Base-by-base conservation (phyloP, 2,113 vertebrate genomes). In the Lathamus discolor region DNA sequence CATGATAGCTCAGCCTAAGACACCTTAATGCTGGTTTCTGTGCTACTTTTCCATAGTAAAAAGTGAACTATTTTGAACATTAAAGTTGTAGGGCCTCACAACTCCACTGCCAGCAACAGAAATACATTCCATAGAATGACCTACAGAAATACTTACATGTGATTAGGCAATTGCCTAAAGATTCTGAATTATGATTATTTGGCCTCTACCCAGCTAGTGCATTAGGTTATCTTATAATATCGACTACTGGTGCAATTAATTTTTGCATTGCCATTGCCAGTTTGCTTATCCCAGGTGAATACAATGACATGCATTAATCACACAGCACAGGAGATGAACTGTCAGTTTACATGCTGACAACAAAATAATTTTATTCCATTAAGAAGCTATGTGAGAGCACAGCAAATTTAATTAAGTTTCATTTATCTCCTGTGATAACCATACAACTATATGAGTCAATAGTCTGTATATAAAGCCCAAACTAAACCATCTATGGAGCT, bases 341-440 rank as follows among this genome's bases (percentile, higher is more conserved):
- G 17, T 24, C 27, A 79, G 17, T 91, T 91, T 75, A 73, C 52
- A 57, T 6, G 35, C 55, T 84, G 74, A 89, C 25, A 76, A 72
- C 7, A 84, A 68, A 87, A 59, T 43, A 48, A 88, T 70, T 81
- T 88, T 83, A 77, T 67, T 74, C 31, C 44, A 92, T 62, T 83
- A 87, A 48, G 64, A 85, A 91, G 33, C 46, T 74, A 64, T 8
- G 27, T 14, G 10, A 86, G 24, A 88, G 22, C 46, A 86, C 2
- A 10, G 59, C 23, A 83, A 67, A 92, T 90, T 93, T 75, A 88
- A 95, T 90, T 59, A 91, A 62, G 35, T 39, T 82, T 79, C 22
- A 77, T 80, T 92, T 77, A 54, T 80, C 59, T 95, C 46, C 72
- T 69, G 29, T 59, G 64, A 75, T 54, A 95, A 46, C 17, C 49